Conservation (phyloP, 2,888 invertebrate species). For the Salpingus planirostris region DNA sequence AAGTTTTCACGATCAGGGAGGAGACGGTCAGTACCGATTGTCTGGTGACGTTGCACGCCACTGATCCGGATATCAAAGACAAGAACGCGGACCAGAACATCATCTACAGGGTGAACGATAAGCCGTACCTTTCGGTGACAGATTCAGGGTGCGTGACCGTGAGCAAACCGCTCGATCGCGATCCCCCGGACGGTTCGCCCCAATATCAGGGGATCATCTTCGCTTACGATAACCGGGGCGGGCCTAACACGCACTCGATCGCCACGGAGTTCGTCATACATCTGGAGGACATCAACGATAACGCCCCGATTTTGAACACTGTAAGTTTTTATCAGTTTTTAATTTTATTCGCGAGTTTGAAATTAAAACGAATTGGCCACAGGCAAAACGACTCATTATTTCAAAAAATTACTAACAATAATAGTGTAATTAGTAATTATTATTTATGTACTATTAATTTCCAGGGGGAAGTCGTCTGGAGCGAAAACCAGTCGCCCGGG, state of each 20-base stretch:
- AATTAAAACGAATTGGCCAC: no score
- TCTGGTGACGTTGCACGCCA: slow-evolving; percentile 64
- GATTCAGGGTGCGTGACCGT: slow-evolving; percentile 65
- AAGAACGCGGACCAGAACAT: slow-evolving; percentile 68
- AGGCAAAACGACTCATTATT: no score
- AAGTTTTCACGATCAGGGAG: slow-evolving; percentile 66
- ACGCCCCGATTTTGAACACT: slow-evolving; percentile 79
- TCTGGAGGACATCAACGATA: slow-evolving; percentile 84
- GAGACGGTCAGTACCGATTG: slow-evolving; percentile 61
- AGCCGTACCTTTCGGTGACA: slow-evolving; percentile 58
- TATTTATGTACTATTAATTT: no score
- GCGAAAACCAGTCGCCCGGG: slow-evolving; percentile 66
- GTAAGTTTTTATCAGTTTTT: slow-evolving; percentile 37
- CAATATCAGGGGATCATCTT: slow-evolving; percentile 66
- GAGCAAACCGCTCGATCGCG: slow-evolving; percentile 73
- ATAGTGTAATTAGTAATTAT: no score
- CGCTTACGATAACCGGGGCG: slow-evolving; percentile 69
- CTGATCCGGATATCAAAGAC: slow-evolving; percentile 79
- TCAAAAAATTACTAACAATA: no score
- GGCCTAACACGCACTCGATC: slow-evolving; percentile 53
- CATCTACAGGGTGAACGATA: slow-evolving; percentile 64
- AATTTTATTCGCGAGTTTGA: no score
- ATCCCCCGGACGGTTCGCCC: slow-evolving; percentile 77
- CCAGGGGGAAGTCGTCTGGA: slow-evolving; percentile 71
- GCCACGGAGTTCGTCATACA: slow-evolving; percentile 59